These are phyloP conservation scores for Scaptomyza pallida DNA, from an alignment of 1,140 invertebrate genomes.

Conservation along the genomic window DNA sequence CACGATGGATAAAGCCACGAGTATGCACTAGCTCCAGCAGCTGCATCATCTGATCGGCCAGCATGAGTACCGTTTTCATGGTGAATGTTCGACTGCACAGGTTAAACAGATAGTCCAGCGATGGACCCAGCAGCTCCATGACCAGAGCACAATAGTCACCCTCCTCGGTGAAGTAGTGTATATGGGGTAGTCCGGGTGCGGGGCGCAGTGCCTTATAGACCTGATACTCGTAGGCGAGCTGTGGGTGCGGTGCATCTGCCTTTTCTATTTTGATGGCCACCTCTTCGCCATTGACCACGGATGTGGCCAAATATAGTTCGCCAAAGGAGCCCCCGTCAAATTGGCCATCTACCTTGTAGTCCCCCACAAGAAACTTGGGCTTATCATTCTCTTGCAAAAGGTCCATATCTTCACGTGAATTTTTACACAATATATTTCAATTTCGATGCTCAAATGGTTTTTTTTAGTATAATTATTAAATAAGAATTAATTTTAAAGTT, in stretches of 20 bases:
- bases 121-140: constrained; percentile 98
- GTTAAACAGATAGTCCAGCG: constrained; percentile 97
- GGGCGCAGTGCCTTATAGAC: constrained; percentile 95
- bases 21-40: constrained; percentile 96
- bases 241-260: constrained; percentile 94
- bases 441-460: too few species aligned
- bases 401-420: constrained; percentile 31
- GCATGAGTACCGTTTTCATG: constrained; percentile 98
- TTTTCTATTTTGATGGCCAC: constrained; percentile 98
- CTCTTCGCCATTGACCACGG: constrained; percentile 97
- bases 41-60: constrained; percentile 96
- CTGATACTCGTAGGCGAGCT: constrained; percentile 97
- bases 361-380: constrained; percentile 42
- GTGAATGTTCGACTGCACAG: constrained; percentile 97
- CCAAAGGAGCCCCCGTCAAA: constrained; percentile 98
- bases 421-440: too few species aligned
- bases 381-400: constrained; percentile 1
- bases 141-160: constrained; percentile 96
- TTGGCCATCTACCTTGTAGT: constrained; percentile 89
- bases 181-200: constrained; percentile 96
- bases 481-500: too few species aligned
- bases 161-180: constrained; percentile 95
- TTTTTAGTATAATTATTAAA: too few species aligned
- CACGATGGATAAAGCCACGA: constrained; percentile 97
- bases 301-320: constrained; percentile 98